A percentile compares a stretch with the other conserved stretches of the same genome.
Conservation (phyloP, 30 jellyfish, hydroid and myxozoan species). For the Aurelia aurita complex sp. Pacific region DNA sequence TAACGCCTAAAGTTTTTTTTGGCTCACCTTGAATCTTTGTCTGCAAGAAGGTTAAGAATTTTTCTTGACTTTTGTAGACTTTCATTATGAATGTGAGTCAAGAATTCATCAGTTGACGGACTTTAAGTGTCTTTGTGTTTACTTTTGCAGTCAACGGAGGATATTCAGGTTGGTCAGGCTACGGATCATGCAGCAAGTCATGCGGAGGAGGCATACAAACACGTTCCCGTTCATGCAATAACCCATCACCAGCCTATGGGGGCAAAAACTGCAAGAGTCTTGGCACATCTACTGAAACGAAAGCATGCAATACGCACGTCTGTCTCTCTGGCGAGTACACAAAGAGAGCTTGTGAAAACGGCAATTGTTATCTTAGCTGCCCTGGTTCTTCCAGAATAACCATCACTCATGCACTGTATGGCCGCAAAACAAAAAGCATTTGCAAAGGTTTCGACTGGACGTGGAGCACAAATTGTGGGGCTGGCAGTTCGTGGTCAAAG, state of each 20-base stretch:
- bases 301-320: slow-evolving; percentile 21
- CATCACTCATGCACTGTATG: slow-evolving; percentile 52
- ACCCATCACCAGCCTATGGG: slow-evolving; percentile 48
- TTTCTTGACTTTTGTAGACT: too few relatives aligned
- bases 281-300: slow-evolving; percentile 21
- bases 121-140: too few relatives aligned
- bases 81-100: too few relatives aligned
- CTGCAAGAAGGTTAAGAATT: too few relatives aligned
- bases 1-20: too few relatives aligned
- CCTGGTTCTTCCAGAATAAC: slow-evolving; percentile 30
- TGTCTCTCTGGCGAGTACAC: slow-evolving; percentile 25
- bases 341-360: slow-evolving; percentile 11
- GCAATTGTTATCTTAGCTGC: slow-evolving; percentile 2
- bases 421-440: slow-evolving; percentile 24
- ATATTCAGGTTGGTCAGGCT: slow-evolving; percentile 54
- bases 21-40: too few relatives aligned
- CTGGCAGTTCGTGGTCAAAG: slow-evolving; percentile 32
- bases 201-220: slow-evolving; percentile 66
- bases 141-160: slow-evolving; percentile 69
- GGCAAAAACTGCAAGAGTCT: slow-evolving; percentile 39
- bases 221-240: slow-evolving; percentile 44
- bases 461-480: slow-evolving; percentile 36
- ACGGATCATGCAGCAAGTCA: slow-evolving; percentile 49
- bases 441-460: slow-evolving; percentile 12
- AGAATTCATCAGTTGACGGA: too few relatives aligned